phyloP scores from a whole-genome alignment of 1,140 invertebrate genomes.

The Chymomyza costata region DNA sequence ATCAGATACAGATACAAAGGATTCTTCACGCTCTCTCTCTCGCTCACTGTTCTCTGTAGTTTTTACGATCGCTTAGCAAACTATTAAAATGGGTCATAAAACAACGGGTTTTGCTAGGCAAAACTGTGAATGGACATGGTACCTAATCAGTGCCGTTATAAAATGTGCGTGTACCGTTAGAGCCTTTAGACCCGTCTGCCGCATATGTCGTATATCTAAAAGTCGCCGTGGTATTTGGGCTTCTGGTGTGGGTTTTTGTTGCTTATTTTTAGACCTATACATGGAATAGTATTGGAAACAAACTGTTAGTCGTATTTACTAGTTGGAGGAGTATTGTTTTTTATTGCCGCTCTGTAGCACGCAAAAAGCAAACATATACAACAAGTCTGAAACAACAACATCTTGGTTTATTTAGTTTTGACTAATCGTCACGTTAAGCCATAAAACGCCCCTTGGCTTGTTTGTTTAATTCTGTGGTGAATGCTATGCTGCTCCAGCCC shows the following conservation, averaged over 20 bases:
- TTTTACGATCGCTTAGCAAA: conserved; percentile 69
- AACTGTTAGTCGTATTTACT: no score
- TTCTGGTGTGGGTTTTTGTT: conserved; percentile 27
- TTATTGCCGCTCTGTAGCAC: conserved; percentile 41
- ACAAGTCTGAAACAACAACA: conserved; percentile 51
- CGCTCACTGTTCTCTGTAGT: conserved; percentile 11
- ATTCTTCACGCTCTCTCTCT: conserved; percentile 63
- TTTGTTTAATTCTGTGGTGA: conserved; percentile 55
- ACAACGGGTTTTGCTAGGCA: conserved; percentile 63
- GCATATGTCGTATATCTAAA: no score
- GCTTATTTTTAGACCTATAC: conserved; percentile 70
- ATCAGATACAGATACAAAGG: conserved; percentile 58
- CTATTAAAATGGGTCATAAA: conserved; percentile 66
- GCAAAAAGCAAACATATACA: conserved; percentile 30
- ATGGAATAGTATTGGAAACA: conserved; percentile 69
- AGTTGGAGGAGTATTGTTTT: no score
- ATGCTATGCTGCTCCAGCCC: no score
- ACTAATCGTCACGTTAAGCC: conserved; percentile 58
- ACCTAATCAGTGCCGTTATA: background rate
- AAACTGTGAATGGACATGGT: background rate
- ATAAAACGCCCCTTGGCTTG: conserved; percentile 53
- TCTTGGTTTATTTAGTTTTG: conserved; percentile 51
- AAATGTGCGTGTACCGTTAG: no score
- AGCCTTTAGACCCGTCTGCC: conserved; percentile 25
- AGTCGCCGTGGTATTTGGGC: no score